Conservation (phyloP, 2,888 invertebrate species). For the Cancer borealis region DNA sequence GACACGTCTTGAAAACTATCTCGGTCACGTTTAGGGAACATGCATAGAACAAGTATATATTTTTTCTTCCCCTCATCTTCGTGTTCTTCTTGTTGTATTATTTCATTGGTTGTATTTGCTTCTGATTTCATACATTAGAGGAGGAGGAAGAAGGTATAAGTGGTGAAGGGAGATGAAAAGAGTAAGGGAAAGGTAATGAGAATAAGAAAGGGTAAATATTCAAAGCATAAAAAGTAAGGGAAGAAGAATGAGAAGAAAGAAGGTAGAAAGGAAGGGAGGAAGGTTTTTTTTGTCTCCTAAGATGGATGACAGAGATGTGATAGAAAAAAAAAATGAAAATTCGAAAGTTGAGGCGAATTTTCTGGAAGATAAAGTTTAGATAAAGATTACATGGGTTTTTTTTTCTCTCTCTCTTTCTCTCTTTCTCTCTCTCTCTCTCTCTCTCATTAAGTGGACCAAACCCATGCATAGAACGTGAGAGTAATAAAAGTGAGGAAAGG, state of each 20-base stretch:
- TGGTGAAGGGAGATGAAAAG: background rate
- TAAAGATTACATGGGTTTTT: background rate
- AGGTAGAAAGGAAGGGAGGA: too few relatives aligned
- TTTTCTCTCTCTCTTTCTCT: background rate
- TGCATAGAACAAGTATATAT: background rate
- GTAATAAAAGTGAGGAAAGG: background rate
- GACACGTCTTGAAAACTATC: background rate
- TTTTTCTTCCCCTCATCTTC: too few relatives aligned
- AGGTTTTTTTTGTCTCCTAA: background rate
- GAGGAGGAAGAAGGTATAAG: background rate
- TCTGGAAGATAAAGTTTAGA: background rate
- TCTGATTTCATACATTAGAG: background rate
- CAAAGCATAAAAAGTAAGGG: too few relatives aligned
- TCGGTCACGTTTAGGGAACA: background rate
- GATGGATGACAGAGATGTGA: background rate
- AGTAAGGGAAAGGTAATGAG: background rate
- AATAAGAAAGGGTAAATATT: background rate
- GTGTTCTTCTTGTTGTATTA: background rate
- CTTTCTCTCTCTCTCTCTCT: constrained; percentile 7
- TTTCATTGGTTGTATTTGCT: background rate
- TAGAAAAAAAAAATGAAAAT: background rate
- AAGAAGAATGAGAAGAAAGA: too few relatives aligned
- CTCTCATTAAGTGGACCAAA: background rate
- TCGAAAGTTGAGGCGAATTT: background rate
- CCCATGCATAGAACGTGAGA: background rate